Conservation (phyloP, 2,797 vertebrate genomes). For the Oreochromis grahami region DNA sequence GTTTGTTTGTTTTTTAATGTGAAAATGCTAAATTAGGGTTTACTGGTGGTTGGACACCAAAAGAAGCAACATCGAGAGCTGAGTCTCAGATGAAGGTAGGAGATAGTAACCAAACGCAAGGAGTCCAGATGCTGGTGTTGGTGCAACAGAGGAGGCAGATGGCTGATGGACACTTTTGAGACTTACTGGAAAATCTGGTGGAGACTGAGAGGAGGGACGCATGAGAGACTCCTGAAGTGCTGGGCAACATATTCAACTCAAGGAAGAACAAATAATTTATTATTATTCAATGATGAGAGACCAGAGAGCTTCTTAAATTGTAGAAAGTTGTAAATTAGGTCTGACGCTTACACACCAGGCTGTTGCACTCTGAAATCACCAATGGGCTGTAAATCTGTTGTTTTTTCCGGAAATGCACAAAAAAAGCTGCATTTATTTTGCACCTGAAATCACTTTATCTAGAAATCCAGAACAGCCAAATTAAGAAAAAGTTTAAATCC, state of each 20-base stretch:
- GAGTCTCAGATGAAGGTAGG: not conserved
- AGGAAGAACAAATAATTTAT: not conserved
- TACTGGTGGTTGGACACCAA: not conserved
- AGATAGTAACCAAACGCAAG: fast-evolving
- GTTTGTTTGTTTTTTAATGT: not conserved
- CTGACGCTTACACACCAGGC: not conserved
- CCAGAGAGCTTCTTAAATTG: not conserved
- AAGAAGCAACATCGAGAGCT: not conserved
- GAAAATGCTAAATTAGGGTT: fast-evolving
- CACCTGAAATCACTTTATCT: too few species aligned
- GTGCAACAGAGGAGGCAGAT: not conserved
- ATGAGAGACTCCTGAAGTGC: not conserved
- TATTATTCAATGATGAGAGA: not conserved
- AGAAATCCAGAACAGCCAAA: not conserved
- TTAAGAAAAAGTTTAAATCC: not conserved
- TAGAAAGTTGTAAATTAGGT: not conserved
- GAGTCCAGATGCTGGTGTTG: not conserved
- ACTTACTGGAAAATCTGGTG: not conserved
- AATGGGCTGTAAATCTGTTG: too few species aligned
- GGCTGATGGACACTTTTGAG: not conserved
- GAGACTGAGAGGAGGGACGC: not conserved
- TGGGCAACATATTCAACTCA: not conserved
- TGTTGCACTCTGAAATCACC: not conserved
- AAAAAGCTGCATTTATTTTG: too few species aligned
- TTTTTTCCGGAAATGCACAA: too few species aligned